These are phyloP conservation scores for Scaptomyza reducta DNA, from an alignment of 2,888 invertebrate genomes.

Conservation along the genomic window DNA sequence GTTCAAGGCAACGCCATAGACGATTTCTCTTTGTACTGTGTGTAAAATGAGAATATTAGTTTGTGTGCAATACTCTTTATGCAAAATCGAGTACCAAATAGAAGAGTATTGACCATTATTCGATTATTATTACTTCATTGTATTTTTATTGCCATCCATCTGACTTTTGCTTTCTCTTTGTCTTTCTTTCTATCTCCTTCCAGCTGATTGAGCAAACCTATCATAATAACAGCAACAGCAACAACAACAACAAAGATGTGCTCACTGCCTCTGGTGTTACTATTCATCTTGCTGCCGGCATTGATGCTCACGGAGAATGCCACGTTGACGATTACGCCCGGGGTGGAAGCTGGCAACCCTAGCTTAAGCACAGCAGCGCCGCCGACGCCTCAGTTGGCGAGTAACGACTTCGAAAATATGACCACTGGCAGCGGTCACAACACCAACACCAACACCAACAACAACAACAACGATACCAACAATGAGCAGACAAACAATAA, in stretches of 20 bases:
- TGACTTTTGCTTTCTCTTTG: not conserved
- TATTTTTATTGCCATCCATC: constrained; percentile 22
- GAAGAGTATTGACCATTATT: not conserved
- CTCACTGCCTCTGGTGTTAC: constrained; percentile 49
- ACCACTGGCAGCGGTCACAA: constrained; percentile 41
- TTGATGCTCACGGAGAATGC: constrained; percentile 57
- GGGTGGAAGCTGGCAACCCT: constrained; percentile 22
- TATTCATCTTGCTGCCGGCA: constrained; percentile 43
- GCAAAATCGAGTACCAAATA: too few species aligned
- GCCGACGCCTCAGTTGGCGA: constrained; percentile 4
- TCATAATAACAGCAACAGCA: constrained; percentile 19
- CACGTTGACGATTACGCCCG: constrained; percentile 41
- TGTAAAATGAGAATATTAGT: not conserved
- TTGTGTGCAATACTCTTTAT: too few species aligned
- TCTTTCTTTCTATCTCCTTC: constrained; percentile 15
- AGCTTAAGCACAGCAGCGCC: constrained; percentile 51
- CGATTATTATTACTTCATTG: not conserved
- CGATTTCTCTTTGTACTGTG: not conserved
- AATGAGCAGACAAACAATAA: constrained; percentile 46
- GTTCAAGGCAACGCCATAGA: constrained; percentile 66
- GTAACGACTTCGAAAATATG: constrained; percentile 47
- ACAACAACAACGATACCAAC: constrained; percentile 54
- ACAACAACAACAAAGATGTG: constrained; percentile 43
- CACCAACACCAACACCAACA: constrained; percentile 31
- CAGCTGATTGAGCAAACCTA: constrained; percentile 65